Base-by-base conservation (phyloP, 1,140 invertebrate species). In the Aphelinus certus region DNA sequence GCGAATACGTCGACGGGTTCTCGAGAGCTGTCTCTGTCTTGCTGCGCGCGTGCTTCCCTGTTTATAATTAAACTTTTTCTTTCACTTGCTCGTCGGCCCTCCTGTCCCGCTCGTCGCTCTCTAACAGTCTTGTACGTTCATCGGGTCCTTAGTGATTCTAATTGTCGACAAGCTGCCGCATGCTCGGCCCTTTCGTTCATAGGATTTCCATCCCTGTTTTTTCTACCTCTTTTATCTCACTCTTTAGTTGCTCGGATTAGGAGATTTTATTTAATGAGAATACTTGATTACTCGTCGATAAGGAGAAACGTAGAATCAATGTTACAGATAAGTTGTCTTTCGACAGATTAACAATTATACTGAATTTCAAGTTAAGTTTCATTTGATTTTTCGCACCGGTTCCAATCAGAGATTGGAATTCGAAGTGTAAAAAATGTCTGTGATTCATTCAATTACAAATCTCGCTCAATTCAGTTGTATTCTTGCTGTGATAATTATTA, bases 61-160 rank as follows among this genome's bases (percentile, higher is more conserved):
- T 85, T 85, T 86, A 85, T 84, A 86, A 86, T 86, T 86, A 85
- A 86, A 85, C 83, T 85, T 85, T 82, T 83, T 83, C 81, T 73
- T 71, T 9, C 58, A 26, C 26, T 26, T 63, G 10, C 49, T 55
- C 63, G 1, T 49, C 66, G 46, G 45, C 9, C 46, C 57, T 63
- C 63, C 58, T 78, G 69, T 69, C 68, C 76, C 76, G 26, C 66
- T 77, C n/a, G 10, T 71, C 63, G 61, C 76, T 66, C 71, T 67
- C 56, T 64, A 65, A 78, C 72, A 71, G 76, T 82, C 77, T 78
- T 69, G 69, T 79, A 80, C 76, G 72, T 80, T 76, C 68, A 26
- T 43, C 76, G 69, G 75, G 75, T 83, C 82, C 80, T 86, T 84
- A 85, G 83, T 86, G 84, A 87, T 87, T 88, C 84, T 87, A 88